Conservation (phyloP, 2,113 vertebrate species). For the Aptenodytes forsteri region DNA sequence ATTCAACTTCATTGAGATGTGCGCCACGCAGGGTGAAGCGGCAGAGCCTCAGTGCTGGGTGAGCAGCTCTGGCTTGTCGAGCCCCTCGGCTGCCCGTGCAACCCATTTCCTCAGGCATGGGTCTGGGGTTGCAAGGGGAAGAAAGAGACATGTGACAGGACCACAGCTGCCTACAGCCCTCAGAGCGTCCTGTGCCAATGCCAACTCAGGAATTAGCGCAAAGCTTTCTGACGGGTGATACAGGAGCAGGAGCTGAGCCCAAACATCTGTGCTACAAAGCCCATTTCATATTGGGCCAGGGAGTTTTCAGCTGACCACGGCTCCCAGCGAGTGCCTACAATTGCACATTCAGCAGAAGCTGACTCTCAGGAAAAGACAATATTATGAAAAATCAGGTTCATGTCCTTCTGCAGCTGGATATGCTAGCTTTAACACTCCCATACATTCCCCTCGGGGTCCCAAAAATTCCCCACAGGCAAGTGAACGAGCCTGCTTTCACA, state of each 20-base stretch:
- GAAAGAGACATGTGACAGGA: background rate
- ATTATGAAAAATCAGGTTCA: background rate
- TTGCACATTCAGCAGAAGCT: background rate
- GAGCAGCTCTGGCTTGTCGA: background rate
- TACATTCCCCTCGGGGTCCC: background rate
- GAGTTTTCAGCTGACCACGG: background rate
- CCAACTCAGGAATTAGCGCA: background rate
- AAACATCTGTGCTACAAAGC: background rate
- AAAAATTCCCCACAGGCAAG: background rate
- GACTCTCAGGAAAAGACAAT: background rate
- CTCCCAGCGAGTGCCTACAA: background rate
- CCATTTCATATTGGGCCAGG: background rate
- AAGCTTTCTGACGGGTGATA: background rate
- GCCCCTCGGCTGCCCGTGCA: background rate
- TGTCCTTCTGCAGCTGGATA: background rate
- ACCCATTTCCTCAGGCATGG: rapidly evolving
- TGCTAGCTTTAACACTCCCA: background rate
- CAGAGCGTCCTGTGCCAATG: rapidly evolving
- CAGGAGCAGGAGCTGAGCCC: background rate
- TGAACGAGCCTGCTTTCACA: background rate
- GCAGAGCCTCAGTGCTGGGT: background rate
- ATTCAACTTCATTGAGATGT: rapidly evolving
- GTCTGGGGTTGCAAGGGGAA: background rate
- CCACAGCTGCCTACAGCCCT: background rate
- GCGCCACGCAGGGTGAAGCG: rapidly evolving